Evolutionary conservation across 2,888 invertebrate species (phyloP), one percentile per base, ranked within the genome.

Genomic region (Drosophila pseudotalamancana): DNA sequence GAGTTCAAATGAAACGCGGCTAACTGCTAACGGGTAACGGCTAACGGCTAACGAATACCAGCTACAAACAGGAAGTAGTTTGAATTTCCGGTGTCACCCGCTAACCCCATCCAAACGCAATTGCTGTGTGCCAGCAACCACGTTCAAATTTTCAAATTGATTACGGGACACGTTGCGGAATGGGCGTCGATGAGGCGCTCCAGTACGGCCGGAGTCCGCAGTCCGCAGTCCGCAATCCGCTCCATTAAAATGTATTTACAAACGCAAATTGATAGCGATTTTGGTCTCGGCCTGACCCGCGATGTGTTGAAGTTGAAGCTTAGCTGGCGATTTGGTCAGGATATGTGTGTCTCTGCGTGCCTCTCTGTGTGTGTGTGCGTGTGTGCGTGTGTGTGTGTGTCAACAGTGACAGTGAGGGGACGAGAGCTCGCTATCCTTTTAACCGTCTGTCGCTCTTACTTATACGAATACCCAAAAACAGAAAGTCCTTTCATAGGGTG

Each of bases 211-310:
- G 59, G 48, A 71, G 65, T 80, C 77, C 81, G 69, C 60, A 53
- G 77, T 61, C 16, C 35, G 59, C 45, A 71, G 65, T 80, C 77
- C 81, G 69, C 60, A 53, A 75, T 61, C n/a, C n/a, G n/a, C n/a
- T n/a, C 88, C 86, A 84, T 84, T 84, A 87, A 84, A 84, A 83
- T 84, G 88, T 84, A 87, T 86, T 87, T 87, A 87, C 87, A 79
- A 87, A 87, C 84, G 77, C 87, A 89, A 81, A 78, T 83, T 83
- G 77, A 79, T 88, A 78, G 86, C 70, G 84, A 86, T 86, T 87
- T 84, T 59, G 75, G 87, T 57, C 56, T 67, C 56, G 45, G 57
- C 51, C 46, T 61, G 42, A 35, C 46, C 35, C 59, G 54, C 63
- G 55, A 69, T 66, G 87, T 84, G 81, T 81, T 81, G 66, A 77